phyloP scores from a whole-genome alignment of 2,113 vertebrate genomes.

The Grantiella picta region DNA sequence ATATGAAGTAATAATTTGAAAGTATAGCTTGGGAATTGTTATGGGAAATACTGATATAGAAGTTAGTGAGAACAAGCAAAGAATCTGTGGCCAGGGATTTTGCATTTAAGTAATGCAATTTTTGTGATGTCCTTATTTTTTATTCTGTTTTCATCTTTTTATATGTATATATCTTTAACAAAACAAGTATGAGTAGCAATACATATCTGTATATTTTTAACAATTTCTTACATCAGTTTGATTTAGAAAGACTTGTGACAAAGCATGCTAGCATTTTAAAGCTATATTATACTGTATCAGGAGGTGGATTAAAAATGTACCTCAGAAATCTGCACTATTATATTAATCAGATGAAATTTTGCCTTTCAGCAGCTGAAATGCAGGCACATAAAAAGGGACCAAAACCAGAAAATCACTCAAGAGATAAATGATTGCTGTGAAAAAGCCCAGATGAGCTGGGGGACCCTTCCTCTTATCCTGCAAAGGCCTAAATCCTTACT shows the following conservation, averaged over 20 bases:
- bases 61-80: not conserved
- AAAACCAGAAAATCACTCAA: not conserved
- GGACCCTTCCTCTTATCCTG: not conserved
- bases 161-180: fast-evolving
- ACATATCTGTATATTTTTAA: not conserved
- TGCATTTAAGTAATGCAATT: not conserved
- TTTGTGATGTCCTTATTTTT: not conserved
- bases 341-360: not conserved
- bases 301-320: not conserved
- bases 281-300: not conserved
- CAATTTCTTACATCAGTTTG: not conserved
- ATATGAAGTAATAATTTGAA: not conserved
- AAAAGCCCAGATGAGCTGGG: not conserved
- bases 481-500: not conserved
- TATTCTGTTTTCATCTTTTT: not conserved
- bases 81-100: not conserved
- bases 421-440: not conserved
- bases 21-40: not conserved
- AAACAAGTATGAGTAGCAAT: not conserved
- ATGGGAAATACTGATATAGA: not conserved
- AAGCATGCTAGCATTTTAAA: not conserved
- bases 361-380: not conserved
- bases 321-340: not conserved
- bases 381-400: not conserved
- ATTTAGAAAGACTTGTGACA: not conserved